phyloP scores from a whole-genome alignment of 2,797 vertebrate species.

The Acanthornis magna region DNA sequence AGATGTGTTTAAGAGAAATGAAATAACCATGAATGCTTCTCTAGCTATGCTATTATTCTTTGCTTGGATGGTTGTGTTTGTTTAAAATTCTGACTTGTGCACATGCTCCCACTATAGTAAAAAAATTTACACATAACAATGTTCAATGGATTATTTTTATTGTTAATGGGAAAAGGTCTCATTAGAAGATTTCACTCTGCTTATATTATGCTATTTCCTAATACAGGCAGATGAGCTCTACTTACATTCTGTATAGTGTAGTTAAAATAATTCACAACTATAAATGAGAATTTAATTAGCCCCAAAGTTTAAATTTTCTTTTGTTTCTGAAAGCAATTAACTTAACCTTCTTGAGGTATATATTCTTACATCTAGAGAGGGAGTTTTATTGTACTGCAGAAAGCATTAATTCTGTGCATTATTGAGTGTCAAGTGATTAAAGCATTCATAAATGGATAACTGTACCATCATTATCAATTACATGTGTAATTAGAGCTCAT shows the following conservation, averaged over 20 bases:
- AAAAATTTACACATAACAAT: not conserved
- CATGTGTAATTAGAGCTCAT: not conserved
- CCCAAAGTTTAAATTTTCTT: not conserved
- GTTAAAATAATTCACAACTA: not conserved
- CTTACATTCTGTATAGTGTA: not conserved
- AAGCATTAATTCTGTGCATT: not conserved
- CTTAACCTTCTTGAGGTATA: not conserved
- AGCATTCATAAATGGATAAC: not conserved
- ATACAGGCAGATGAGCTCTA: not conserved
- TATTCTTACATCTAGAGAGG: not conserved
- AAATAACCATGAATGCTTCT: not conserved
- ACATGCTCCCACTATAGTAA: not conserved
- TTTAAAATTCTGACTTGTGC: not conserved
- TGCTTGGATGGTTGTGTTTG: not conserved
- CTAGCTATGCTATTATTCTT: not conserved
- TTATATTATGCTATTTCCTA: not conserved
- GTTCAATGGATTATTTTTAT: not conserved
- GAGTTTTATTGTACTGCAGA: not conserved
- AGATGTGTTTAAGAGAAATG: not conserved
- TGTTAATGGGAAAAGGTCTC: not conserved
- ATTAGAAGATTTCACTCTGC: not conserved
- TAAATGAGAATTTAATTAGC: slow-evolving; percentile 3
- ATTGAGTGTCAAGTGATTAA: not conserved
- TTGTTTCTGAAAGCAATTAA: slow-evolving; percentile 18
- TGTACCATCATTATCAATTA: not conserved